phyloP scores from a whole-genome alignment of 2,888 invertebrate species.

The Autographa gamma region DNA sequence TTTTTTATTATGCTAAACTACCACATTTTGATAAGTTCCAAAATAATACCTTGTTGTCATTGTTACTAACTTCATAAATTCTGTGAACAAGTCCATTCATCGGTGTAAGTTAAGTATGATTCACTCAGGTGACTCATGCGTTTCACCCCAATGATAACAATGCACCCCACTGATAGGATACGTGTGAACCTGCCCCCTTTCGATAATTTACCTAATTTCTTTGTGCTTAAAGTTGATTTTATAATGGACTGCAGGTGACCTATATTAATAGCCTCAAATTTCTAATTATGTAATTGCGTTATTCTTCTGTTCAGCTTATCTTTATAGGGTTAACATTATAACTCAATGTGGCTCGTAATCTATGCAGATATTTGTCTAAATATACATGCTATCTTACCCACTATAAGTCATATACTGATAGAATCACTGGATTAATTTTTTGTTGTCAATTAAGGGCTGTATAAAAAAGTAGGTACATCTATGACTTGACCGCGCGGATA shows the following conservation, averaged over 20 bases:
- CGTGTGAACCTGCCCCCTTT: constrained; percentile 10
- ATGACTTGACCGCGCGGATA: not conserved
- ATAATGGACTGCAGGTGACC: constrained; percentile 34
- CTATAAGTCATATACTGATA: not conserved
- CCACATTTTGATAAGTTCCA: not conserved
- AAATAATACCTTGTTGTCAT: not conserved
- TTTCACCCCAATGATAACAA: constrained; percentile 47
- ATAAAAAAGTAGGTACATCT: too few species aligned
- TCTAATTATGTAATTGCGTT: constrained; percentile 30
- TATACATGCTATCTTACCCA: not conserved
- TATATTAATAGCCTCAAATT: constrained; percentile 29
- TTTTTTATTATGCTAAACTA: not conserved
- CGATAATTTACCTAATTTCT: constrained; percentile 13
- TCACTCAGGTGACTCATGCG: constrained; percentile 59
- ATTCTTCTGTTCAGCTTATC: constrained; percentile 15
- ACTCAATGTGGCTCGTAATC: not conserved
- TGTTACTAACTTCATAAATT: not conserved
- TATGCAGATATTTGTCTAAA: not conserved
- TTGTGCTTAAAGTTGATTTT: constrained; percentile 14
- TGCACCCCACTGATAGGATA: constrained; percentile 39
- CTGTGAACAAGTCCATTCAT: constrained; percentile 26
- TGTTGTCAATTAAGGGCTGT: not conserved
- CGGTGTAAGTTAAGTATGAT: constrained; percentile 43
- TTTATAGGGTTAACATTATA: not conserved
- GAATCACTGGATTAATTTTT: not conserved